phyloP scores from a whole-genome alignment of 2,797 vertebrate species.

The Phrynocephalus forsythii region DNA sequence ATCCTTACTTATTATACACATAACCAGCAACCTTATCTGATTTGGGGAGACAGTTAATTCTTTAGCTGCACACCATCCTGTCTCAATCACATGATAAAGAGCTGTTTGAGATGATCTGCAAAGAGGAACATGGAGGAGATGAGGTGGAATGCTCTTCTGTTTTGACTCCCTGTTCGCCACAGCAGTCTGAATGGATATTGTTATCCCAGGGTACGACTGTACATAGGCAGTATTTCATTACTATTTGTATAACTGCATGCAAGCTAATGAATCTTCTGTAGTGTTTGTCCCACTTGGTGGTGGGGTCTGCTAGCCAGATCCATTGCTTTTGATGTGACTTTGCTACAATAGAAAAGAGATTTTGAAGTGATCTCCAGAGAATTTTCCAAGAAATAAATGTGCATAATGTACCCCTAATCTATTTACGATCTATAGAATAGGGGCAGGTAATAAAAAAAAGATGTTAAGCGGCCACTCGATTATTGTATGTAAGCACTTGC shows the following conservation, averaged over 20 bases:
- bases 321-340: not conserved
- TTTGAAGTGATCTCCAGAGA: not conserved
- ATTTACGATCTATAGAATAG: not conserved
- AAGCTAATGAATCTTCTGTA: not conserved
- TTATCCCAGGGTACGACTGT: conserved; percentile 6
- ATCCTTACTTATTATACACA: conserved; percentile 64
- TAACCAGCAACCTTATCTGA: conserved; percentile 4
- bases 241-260: conserved; percentile 43
- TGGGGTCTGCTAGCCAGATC: too few species aligned
- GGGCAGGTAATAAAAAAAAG: not conserved
- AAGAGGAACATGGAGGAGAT: conserved; percentile 24
- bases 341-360: too few species aligned
- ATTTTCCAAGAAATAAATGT: conserved; percentile 36
- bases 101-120: conserved; percentile 13
- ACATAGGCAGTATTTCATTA: conserved; percentile 41
- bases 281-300: too few species aligned
- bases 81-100: conserved; percentile 13
- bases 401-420: conserved; percentile 17
- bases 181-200: accelerated
- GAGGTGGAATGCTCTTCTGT: not conserved
- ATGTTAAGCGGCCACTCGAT: not conserved
- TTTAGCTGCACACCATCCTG: conserved; percentile 3
- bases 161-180: not conserved
- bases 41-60: conserved; percentile 48
- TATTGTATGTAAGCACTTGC: conserved; percentile 2